phyloP scores from a whole-genome alignment of 2,113 vertebrate genomes.

The Gobius niger region DNA sequence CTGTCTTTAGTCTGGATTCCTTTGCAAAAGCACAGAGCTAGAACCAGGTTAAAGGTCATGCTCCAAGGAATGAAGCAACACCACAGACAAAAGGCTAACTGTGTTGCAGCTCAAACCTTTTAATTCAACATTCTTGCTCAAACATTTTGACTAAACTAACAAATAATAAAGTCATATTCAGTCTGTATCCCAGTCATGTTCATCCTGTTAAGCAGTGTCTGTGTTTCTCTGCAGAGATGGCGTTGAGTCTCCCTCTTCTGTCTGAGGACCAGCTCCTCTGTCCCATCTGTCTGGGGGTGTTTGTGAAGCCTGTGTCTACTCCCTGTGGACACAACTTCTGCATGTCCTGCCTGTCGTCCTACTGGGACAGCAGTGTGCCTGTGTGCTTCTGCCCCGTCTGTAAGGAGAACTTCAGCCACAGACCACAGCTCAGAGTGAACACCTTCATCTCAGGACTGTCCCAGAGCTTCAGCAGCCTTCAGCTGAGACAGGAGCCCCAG shows the following conservation, averaged over 20 bases:
- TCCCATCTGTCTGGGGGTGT: slow-evolving; percentile 57
- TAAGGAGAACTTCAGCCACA: slow-evolving; percentile 27
- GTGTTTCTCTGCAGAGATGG: slow-evolving; percentile 51
- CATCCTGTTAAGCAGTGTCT: not conserved
- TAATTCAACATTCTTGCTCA: no score
- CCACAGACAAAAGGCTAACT: no score
- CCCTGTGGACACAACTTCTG: slow-evolving; percentile 71
- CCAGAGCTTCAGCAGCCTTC: slow-evolving; percentile 27
- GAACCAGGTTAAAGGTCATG: no score
- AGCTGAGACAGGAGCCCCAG: not conserved
- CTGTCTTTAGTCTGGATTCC: no score
- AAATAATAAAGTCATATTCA: no score
- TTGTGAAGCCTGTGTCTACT: slow-evolving; percentile 54
- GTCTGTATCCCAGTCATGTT: no score
- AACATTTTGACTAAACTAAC: no score
- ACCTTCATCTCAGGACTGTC: slow-evolving; percentile 56
- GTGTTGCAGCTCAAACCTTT: no score
- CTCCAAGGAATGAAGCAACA: no score
- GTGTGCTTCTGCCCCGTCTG: slow-evolving; percentile 48
- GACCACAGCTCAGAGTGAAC: slow-evolving; percentile 59
- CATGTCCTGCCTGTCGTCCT: slow-evolving; percentile 43
- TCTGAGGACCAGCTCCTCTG: slow-evolving; percentile 58
- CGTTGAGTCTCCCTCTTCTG: slow-evolving; percentile 33
- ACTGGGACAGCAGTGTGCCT: slow-evolving; percentile 16
- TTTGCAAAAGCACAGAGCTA: no score